A percentile compares a stretch with the other conserved stretches of the same genome.
Evolutionary conservation across 1,140 invertebrate genomes (phyloP).

Genomic region (Meteorus sp.): DNA sequence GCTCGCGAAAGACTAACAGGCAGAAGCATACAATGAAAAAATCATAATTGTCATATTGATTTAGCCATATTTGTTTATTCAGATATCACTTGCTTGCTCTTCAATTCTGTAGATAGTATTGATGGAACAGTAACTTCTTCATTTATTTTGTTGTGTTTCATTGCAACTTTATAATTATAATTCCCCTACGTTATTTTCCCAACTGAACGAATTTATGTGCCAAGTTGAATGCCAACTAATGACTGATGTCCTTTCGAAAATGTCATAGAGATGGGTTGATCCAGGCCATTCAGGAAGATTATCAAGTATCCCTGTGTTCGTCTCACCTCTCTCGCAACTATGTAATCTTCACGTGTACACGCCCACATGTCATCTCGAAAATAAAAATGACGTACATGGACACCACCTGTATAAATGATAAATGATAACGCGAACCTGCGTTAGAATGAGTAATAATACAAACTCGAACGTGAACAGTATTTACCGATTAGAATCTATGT

Average conservation of each 20-base stretch:
- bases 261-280: too few relatives aligned
- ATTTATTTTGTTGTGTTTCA: background rate
- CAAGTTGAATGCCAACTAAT: background rate
- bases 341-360: too few relatives aligned
- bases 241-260: too few relatives aligned
- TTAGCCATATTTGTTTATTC: background rate
- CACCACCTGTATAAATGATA: too few relatives aligned
- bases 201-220: too few relatives aligned
- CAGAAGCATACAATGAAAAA: background rate
- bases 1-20: background rate
- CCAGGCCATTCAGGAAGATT: too few relatives aligned
- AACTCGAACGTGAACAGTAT: background rate
- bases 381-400: background rate
- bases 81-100: conserved; percentile 8
- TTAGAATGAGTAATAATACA: background rate
- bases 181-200: too few relatives aligned
- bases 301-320: too few relatives aligned
- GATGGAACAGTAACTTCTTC: background rate
- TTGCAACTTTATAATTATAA: too few relatives aligned
- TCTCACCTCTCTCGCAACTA: too few relatives aligned
- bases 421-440: background rate
- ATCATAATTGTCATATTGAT: background rate
- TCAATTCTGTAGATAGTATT: conserved; percentile 3
- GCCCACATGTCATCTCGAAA: too few relatives aligned
- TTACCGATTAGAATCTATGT: too few relatives aligned